phyloP scores from a whole-genome alignment of 1,140 invertebrate species.

The Colletes latitarsis region DNA sequence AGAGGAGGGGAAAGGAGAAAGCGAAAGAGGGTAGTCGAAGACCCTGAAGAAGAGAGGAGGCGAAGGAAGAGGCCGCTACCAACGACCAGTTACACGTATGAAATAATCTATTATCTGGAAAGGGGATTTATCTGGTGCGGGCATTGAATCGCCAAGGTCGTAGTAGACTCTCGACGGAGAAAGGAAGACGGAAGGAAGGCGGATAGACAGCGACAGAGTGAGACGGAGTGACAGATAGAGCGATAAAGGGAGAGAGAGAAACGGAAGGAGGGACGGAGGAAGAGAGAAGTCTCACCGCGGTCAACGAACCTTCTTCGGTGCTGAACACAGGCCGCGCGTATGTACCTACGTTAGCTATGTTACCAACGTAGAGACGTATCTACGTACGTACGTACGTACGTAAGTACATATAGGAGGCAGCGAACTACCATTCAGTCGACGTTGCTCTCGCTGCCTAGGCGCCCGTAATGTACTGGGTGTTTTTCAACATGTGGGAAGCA shows the following conservation, averaged over 20 bases:
- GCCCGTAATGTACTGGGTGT: constrained; percentile 69
- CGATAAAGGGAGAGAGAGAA: constrained; percentile 20
- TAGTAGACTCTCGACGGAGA: constrained; percentile 67
- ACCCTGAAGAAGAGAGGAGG: background rate
- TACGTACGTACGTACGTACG: constrained; percentile 38
- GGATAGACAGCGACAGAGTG: constrained; percentile 25
- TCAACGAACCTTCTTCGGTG: constrained; percentile 72
- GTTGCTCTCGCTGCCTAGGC: constrained; percentile 43
- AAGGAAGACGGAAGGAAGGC: constrained; percentile 43
- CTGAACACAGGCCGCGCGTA: constrained; percentile 52
- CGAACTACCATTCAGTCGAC: constrained; percentile 62
- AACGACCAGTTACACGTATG: constrained; percentile 77
- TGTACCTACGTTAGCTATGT: constrained; percentile 52
- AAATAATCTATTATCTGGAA: constrained; percentile 79
- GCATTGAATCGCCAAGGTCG: constrained; percentile 80
- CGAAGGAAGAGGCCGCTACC: constrained; percentile 49
- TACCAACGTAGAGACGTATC: constrained; percentile 50
- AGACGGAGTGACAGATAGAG: constrained; percentile 33
- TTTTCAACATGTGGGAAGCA: background rate
- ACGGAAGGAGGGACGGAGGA: constrained; percentile 2
- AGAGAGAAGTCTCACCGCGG: constrained; percentile 74
- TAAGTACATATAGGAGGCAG: constrained; percentile 28
- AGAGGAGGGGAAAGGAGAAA: constrained; percentile 22
- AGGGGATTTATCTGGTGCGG: constrained; percentile 79
- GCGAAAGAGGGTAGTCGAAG: constrained; percentile 33